A percentile compares a stretch with the other conserved stretches of the same genome.
Conservation (phyloP, 2,113 vertebrate genomes). For the Cathartes aura region DNA sequence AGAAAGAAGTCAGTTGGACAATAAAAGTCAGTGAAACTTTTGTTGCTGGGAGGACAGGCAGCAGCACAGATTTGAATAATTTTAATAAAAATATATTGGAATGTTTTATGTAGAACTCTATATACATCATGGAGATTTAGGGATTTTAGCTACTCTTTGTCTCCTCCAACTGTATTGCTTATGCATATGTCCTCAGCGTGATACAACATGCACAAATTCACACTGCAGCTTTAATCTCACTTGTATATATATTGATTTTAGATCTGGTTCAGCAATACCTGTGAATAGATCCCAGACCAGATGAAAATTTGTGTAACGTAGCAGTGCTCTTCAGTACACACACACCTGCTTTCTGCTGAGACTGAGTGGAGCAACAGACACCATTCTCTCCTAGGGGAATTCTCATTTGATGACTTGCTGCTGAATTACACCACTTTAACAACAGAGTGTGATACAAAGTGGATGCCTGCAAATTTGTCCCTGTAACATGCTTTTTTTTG, state of each 20-base stretch:
- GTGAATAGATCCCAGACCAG: neutral
- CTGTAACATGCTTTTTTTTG: neutral
- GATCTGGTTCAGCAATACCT: neutral
- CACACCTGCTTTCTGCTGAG: neutral
- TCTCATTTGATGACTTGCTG: neutral
- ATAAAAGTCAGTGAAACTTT: neutral
- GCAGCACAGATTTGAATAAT: neutral
- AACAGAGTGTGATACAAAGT: neutral
- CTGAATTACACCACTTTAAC: neutral
- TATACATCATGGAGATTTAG: neutral
- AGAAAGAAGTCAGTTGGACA: neutral
- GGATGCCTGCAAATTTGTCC: neutral
- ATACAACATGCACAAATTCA: neutral
- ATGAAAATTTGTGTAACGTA: neutral
- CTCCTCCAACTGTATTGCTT: neutral
- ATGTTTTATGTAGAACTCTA: accelerated
- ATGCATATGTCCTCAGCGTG: neutral
- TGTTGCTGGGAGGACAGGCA: neutral
- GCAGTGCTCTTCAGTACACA: neutral
- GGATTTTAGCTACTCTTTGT: neutral
- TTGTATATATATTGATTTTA: neutral
- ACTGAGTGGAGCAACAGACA: neutral
- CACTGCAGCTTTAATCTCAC: neutral
- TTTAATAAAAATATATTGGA: neutral
- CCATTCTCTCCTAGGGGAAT: neutral